A percentile compares a stretch with the other conserved stretches of the same genome.
phyloP scores from a whole-genome alignment of 2,888 invertebrate genomes.

The Hipparchia sbordonii region DNA sequence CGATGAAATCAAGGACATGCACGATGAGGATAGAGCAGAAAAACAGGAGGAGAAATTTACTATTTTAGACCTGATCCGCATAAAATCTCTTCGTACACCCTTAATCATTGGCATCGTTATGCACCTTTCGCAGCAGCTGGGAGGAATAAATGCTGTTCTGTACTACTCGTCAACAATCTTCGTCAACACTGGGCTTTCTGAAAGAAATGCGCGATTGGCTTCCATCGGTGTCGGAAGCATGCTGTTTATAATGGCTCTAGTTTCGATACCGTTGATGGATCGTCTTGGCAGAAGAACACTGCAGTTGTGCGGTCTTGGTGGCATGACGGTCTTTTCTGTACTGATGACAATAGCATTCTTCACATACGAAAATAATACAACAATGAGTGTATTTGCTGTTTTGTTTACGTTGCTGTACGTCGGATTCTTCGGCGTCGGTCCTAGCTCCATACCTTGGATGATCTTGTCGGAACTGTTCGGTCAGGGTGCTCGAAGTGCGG shows the following conservation, averaged over 20 bases:
- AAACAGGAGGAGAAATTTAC: conserved; percentile 71
- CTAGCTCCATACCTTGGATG: conserved; percentile 82
- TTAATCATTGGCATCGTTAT: conserved; percentile 77
- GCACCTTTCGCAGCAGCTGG: conserved; percentile 78
- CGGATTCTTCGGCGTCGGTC: conserved; percentile 78
- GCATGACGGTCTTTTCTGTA: conserved; percentile 88
- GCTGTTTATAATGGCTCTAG: conserved; percentile 88
- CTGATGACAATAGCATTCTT: conserved; percentile 85
- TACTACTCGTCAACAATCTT: conserved; percentile 88
- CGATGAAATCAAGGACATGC: conserved; percentile 77
- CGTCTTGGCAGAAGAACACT: conserved; percentile 86
- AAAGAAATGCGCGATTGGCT: conserved; percentile 84
- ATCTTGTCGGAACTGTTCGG: conserved; percentile 78
- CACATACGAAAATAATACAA: conserved; percentile 65
- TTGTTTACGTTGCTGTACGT: conserved; percentile 77
- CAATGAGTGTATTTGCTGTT: conserved; percentile 76
- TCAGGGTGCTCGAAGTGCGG: conserved; percentile 75
- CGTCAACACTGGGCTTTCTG: conserved; percentile 82
- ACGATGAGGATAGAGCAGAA: conserved; percentile 71
- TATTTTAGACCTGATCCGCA: conserved; percentile 64
- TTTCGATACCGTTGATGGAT: conserved; percentile 90
- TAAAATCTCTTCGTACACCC: conserved; percentile 64
- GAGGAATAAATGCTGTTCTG: conserved; percentile 84
- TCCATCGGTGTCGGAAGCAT: conserved; percentile 88
- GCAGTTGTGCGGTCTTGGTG: conserved; percentile 87